Evolutionary conservation across 2,113 vertebrate species (phyloP).

Genomic region (Caranx melampygus): DNA sequence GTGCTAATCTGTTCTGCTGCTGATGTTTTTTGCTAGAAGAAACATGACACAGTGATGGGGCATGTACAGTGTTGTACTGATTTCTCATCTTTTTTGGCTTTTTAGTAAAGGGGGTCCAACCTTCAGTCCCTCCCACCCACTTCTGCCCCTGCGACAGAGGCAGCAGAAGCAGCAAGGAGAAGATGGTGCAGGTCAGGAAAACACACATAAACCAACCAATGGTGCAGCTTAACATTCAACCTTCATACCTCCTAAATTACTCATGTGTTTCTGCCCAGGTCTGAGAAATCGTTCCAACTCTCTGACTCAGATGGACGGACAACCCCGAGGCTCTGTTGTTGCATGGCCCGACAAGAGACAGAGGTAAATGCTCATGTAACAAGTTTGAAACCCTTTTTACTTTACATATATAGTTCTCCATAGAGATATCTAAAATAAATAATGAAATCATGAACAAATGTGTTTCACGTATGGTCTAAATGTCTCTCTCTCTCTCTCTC

Average conservation of each 20-base stretch:
- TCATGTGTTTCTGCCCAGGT: slow-evolving; percentile 76
- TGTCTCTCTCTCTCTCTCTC: not conserved
- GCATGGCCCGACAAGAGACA: slow-evolving; percentile 92
- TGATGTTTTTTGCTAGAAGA: not conserved
- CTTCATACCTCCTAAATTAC: not conserved
- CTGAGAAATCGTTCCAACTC: slow-evolving; percentile 92
- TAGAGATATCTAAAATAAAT: too few relatives aligned
- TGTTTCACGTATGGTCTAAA: too few relatives aligned
- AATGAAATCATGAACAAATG: too few relatives aligned
- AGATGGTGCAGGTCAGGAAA: slow-evolving; percentile 84
- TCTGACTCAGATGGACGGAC: slow-evolving; percentile 89
- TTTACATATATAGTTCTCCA: not conserved
- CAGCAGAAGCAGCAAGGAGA: slow-evolving; percentile 92
- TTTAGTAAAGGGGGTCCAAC: slow-evolving; percentile 86
- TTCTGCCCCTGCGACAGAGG: slow-evolving; percentile 93
- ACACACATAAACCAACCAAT: not conserved
- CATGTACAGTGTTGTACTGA: not conserved
- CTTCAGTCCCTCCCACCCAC: slow-evolving; percentile 90
- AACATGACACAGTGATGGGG: not conserved
- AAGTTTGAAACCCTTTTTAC: not conserved
- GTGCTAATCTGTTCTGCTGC: not conserved
- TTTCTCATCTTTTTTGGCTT: slow-evolving; percentile 11
- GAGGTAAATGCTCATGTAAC: slow-evolving; percentile 80
- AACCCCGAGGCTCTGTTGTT: slow-evolving; percentile 82
- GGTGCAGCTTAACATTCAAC: not conserved